Percentiles rank a stretch among this genome's conserved stretches.
phyloP scores from a whole-genome alignment of 2,113 vertebrate species.

The Lichenostomus cassidix region DNA sequence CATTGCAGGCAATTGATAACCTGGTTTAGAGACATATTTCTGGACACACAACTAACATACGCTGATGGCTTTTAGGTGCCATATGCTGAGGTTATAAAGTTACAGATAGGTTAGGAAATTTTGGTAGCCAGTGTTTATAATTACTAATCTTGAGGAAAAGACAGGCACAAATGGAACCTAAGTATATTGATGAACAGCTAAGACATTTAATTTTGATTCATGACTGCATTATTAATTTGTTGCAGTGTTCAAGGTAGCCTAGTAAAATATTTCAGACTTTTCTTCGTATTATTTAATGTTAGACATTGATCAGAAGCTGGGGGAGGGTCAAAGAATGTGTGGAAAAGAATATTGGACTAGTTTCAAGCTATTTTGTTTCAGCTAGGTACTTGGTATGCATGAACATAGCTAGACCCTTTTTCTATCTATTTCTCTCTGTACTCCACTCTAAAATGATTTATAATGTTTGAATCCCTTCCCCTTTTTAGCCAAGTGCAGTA shows the following conservation, averaged over 20 bases:
- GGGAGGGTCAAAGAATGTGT: background rate
- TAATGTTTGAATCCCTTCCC: constrained; percentile 25
- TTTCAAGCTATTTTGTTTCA: constrained; percentile 15
- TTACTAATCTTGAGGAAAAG: background rate
- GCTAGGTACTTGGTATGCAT: constrained; percentile 24
- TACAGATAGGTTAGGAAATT: background rate
- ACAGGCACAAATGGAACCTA: background rate
- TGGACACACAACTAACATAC: background rate
- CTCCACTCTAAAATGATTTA: constrained; percentile 42
- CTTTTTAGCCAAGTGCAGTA: constrained; percentile 22
- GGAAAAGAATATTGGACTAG: background rate
- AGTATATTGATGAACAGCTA: background rate
- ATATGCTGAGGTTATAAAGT: background rate
- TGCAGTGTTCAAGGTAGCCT: background rate
- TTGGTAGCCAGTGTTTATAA: background rate
- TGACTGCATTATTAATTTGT: background rate
- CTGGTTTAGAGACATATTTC: background rate
- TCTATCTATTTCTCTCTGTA: constrained; percentile 22
- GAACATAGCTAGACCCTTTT: constrained; percentile 8
- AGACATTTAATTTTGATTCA: background rate
- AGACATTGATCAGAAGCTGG: background rate
- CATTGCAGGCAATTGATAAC: background rate
- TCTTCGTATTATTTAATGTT: background rate
- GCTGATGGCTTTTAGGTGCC: background rate
- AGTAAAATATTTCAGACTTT: background rate